Evolutionary conservation across 2,888 invertebrate species (phyloP).

Genomic region (Sarcophaga variegata): DNA sequence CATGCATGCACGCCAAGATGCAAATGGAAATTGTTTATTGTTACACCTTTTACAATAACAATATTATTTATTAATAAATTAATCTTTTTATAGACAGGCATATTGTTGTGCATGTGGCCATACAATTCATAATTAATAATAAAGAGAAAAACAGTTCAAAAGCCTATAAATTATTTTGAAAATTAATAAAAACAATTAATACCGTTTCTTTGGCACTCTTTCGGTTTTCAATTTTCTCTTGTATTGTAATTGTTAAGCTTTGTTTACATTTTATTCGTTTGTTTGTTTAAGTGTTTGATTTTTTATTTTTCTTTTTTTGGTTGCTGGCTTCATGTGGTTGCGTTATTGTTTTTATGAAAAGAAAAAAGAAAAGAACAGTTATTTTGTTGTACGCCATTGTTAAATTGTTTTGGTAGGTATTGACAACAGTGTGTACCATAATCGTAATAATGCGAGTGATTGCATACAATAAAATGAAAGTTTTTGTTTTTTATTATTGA

Average conservation of each 20-base stretch:
- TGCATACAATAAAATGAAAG: constrained; percentile 44
- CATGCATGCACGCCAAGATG: not conserved
- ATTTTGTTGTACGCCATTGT: not conserved
- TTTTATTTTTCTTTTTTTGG: too few species aligned
- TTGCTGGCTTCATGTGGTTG: too few species aligned
- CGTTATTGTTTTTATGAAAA: not conserved
- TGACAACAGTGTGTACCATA: not conserved
- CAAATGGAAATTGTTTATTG: not conserved
- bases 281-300: too few species aligned
- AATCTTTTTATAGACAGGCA: constrained; percentile 12
- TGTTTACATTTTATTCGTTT: not conserved
- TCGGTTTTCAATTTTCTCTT: not conserved
- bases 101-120: too few species aligned
- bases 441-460: not conserved
- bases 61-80: not conserved
- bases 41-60: constrained; percentile 36
- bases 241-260: not conserved
- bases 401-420: not conserved
- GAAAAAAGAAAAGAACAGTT: not conserved
- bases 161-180: constrained; percentile 17
- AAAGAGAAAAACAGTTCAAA: constrained; percentile 34
- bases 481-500: constrained; percentile 6
- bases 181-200: constrained; percentile 1
- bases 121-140: not conserved
- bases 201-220: not conserved